Evolutionary conservation across 2,888 invertebrate species (phyloP).

Genomic region (Tridacna crocea): DNA sequence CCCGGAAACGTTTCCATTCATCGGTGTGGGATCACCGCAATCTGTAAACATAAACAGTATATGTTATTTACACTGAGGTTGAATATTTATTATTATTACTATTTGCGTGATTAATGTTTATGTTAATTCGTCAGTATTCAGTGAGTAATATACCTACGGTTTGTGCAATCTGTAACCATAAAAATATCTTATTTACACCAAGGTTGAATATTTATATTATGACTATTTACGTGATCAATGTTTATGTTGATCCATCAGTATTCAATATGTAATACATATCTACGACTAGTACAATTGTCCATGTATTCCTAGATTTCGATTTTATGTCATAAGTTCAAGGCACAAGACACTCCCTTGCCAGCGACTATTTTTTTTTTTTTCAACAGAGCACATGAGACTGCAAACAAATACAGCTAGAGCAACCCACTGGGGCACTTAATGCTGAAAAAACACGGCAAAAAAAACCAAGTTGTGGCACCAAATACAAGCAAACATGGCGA

Average conservation of each 20-base stretch:
- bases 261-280: background rate
- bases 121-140: background rate
- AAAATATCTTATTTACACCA: background rate
- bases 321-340: background rate
- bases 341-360: background rate
- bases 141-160: background rate
- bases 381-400: too few species aligned
- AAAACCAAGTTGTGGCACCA: too few species aligned
- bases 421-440: too few species aligned
- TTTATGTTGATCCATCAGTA: background rate
- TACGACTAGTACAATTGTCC: background rate
- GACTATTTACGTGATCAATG: background rate
- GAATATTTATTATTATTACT: background rate
- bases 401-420: too few species aligned
- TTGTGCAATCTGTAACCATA: slow-evolving; percentile 14
- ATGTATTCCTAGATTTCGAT: background rate
- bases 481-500: too few species aligned
- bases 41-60: slow-evolving; percentile 22
- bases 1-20: background rate
- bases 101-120: background rate
- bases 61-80: background rate
- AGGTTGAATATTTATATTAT: background rate
- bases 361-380: background rate
- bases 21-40: slow-evolving; percentile 38
- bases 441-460: too few species aligned